These are phyloP conservation scores for Stenodema calcarata DNA, from an alignment of 2,888 invertebrate species.

Conservation along the genomic window DNA sequence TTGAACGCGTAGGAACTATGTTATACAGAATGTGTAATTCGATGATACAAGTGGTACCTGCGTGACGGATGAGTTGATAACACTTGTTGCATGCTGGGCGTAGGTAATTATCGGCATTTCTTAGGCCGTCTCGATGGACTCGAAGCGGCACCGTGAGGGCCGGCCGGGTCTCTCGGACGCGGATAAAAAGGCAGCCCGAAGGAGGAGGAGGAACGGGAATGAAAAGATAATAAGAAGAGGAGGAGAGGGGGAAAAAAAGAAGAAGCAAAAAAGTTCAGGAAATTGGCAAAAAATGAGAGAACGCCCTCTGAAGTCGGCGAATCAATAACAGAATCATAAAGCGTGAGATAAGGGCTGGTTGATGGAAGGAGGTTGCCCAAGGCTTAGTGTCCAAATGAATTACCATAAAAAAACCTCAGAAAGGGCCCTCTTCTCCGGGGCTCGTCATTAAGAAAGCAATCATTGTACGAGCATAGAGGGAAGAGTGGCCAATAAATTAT, in stretches of 20 bases:
- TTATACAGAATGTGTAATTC: not conserved
- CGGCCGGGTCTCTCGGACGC: not conserved
- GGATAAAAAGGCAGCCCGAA: not conserved
- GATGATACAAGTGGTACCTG: not conserved
- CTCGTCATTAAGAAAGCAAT: conserved; percentile 6
- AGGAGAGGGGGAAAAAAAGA: not conserved
- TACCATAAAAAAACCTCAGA: conserved; percentile 11
- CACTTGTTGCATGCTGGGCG: not conserved
- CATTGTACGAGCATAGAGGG: not conserved
- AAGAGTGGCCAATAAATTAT: not conserved
- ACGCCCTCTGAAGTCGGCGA: not conserved
- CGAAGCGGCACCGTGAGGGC: not conserved
- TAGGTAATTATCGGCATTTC: not conserved
- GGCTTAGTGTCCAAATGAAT: conserved; percentile 1
- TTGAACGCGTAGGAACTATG: not conserved
- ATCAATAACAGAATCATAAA: conserved; percentile 15
- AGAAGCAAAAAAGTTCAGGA: not conserved
- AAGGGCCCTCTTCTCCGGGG: not conserved
- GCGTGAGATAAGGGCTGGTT: not conserved
- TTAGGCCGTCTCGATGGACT: not conserved
- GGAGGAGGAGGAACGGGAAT: not conserved
- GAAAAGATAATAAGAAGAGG: not conserved
- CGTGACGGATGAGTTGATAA: not conserved
- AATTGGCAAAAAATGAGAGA: not conserved
- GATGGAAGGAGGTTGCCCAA: not conserved